Evolutionary conservation across 2,888 invertebrate species (phyloP), one percentile per base, ranked within the genome.

Genomic region (Eurytoma adleriae): DNA sequence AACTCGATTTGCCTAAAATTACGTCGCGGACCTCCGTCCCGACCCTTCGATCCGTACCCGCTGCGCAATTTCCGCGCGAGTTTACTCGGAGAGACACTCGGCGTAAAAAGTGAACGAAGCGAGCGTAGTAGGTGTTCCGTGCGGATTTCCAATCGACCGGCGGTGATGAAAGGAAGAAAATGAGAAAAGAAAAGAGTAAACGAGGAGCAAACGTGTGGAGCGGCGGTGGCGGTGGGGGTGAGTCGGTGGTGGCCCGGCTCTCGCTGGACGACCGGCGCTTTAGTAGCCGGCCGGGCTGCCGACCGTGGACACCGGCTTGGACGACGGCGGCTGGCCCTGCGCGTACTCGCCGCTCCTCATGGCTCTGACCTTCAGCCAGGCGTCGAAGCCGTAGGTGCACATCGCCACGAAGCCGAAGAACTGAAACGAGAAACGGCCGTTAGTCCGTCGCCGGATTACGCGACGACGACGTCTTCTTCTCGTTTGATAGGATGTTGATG

Each of bases 361-460:
- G 0, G 93, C 95, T 83, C 92, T 92, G 90, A 93, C 96, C 91
- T 97, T 97, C 57, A 96, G 89, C 91, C 94, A 96, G 56, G 96
- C 94, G 90, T 98, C 97, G 84, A 93, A 93, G 0, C 93, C 96
- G 91, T 97, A 98, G 52, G 93, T 94, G 30, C 94, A 90, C 95
- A 96, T 96, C 20, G 95, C 95, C 84, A 94, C 93, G 91, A 95
- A 97, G 24, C 97, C 97, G 91, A 97, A 97, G 91, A 97, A 95
- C 97, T 97, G 91, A 62, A 82, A 75, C 76, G 57, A 14, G 24
- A 48, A 10, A 20, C 10, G 54, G 13, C 7, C 24, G 30, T 64
- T 62, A 62, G 1, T 10, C 10, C 0, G 40, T 7, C 7, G 5
- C 4, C 4, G 40, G 40, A 40, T 40, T 40, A 40, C 4, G 40